These are phyloP conservation scores for Crax fasciolata DNA, from an alignment of 2,797 vertebrate species.

Conservation along the genomic window DNA sequence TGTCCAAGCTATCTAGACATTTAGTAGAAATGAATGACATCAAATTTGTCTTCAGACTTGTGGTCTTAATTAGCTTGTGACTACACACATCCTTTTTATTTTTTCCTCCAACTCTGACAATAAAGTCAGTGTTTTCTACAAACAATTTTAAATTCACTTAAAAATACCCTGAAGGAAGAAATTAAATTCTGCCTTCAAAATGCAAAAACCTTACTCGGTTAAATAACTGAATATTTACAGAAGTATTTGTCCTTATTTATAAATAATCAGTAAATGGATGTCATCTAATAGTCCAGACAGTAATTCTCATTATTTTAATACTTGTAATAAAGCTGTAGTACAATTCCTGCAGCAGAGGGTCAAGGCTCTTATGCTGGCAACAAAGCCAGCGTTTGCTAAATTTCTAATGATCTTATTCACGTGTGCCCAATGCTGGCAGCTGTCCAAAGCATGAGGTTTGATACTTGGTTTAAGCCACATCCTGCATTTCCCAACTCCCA, in stretches of 20 bases:
- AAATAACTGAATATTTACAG: neutral
- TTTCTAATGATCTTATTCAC: neutral
- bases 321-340: neutral
- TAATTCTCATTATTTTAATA: neutral
- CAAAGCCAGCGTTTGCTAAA: neutral
- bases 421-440: neutral
- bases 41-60: neutral
- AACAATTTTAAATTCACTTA: neutral
- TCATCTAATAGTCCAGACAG: neutral
- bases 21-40: neutral
- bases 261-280: neutral
- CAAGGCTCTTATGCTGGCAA: neutral
- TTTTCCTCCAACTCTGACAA: neutral
- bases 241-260: neutral
- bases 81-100: neutral
- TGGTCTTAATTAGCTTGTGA: neutral
- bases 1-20: neutral
- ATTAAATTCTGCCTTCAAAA: neutral
- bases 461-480: neutral
- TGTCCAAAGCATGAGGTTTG: neutral
- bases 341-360: neutral
- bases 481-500: neutral
- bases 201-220: neutral
- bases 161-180: neutral
- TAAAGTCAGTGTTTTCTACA: neutral